Percentiles rank a stretch among this genome's conserved stretches.
Conservation (phyloP, 2,113 vertebrate species). For the Haemorhous mexicanus region DNA sequence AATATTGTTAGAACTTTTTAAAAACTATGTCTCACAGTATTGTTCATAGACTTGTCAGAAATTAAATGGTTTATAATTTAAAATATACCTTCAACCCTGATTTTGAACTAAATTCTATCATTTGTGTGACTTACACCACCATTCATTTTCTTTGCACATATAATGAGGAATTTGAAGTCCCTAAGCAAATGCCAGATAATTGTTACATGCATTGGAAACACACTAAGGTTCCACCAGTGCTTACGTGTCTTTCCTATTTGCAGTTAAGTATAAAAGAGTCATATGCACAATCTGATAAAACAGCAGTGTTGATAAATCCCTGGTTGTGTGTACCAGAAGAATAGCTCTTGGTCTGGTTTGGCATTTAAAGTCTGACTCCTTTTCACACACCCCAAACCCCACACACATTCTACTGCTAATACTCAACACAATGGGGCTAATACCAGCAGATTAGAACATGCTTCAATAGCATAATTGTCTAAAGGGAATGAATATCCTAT, state of each 20-base stretch:
- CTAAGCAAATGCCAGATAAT: not conserved
- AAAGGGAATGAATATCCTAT: conserved; percentile 47
- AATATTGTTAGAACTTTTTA: not conserved
- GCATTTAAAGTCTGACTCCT: conserved; percentile 68
- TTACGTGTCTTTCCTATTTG: not conserved
- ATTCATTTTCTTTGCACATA: not conserved
- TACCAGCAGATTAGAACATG: conserved; percentile 79
- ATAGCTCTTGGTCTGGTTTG: conserved; percentile 76
- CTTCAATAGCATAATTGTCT: conserved; percentile 79
- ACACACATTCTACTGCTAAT: conserved; percentile 80
- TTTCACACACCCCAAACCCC: conserved; percentile 69
- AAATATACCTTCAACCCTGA: not conserved
- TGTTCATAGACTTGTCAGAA: not conserved
- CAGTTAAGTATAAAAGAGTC: not conserved
- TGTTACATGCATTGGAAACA: not conserved
- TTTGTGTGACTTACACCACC: not conserved
- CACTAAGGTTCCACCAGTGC: not conserved
- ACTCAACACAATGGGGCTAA: conserved; percentile 80
- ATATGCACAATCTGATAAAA: not conserved
- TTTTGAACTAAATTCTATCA: not conserved
- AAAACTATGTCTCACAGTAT: not conserved
- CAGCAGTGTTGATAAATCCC: conserved; percentile 45
- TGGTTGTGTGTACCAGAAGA: conserved; percentile 50
- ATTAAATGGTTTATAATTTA: not conserved
- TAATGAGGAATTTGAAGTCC: not conserved